phyloP scores from a whole-genome alignment of 2,888 invertebrate genomes.

The Cetonia aurata region DNA sequence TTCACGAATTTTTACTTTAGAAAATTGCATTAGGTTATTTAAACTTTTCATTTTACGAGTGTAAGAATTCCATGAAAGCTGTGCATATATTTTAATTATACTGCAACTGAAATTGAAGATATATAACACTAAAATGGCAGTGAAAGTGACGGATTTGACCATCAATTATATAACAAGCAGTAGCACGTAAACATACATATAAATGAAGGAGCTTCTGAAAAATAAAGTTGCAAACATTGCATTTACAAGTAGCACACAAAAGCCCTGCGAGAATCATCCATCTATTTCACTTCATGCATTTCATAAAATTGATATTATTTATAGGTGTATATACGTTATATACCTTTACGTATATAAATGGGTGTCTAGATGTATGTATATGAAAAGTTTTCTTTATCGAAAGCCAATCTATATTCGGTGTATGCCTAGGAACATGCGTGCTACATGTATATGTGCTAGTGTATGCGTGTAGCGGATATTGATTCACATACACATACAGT shows the following conservation, averaged over 20 bases:
- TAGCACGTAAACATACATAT: background rate
- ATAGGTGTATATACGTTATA: constrained; percentile 34
- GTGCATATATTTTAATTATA: too few species aligned
- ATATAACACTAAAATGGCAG: too few species aligned
- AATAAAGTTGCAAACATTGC: constrained; percentile 19
- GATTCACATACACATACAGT: constrained; percentile 57
- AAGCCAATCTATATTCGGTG: constrained; percentile 55
- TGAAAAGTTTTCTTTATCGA: constrained; percentile 54
- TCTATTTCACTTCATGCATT: constrained; percentile 39
- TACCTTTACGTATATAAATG: constrained; percentile 45
- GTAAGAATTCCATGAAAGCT: too few species aligned
- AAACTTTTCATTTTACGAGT: too few species aligned
- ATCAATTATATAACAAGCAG: constrained; percentile 22
- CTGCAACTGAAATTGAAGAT: too few species aligned
- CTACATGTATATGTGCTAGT: constrained; percentile 56
- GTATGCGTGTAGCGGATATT: constrained; percentile 57
- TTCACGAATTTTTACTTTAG: too few species aligned
- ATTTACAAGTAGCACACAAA: constrained; percentile 22
- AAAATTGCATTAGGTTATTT: too few species aligned
- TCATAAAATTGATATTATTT: constrained; percentile 44
- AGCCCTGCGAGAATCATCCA: constrained; percentile 39
- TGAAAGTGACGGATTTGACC: background rate
- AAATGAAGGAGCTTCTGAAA: constrained; percentile 9
- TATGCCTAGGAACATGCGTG: constrained; percentile 57
- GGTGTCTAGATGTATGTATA: constrained; percentile 43